Conservation (phyloP, 2,797 vertebrate species). For the Phylloscopus collybita region DNA sequence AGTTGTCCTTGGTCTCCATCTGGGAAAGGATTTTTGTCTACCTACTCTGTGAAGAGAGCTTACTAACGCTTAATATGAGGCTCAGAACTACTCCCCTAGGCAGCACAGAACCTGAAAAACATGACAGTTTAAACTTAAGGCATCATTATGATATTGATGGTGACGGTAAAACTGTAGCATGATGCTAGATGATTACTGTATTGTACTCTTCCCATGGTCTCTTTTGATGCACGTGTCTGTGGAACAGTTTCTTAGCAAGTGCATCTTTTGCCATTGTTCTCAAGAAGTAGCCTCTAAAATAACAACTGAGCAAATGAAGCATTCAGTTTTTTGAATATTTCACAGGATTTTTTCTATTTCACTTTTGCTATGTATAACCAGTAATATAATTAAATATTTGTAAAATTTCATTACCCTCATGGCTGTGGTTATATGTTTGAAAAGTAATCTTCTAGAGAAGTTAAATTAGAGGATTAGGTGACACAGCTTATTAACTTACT, state of each 20-base stretch:
- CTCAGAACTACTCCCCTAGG: too few relatives aligned
- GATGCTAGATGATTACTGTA: background rate
- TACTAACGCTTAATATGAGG: too few relatives aligned
- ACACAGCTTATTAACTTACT: background rate
- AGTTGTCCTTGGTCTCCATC: too few relatives aligned
- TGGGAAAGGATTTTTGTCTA: too few relatives aligned
- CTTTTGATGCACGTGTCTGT: background rate
- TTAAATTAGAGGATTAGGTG: background rate
- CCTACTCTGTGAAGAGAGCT: too few relatives aligned
- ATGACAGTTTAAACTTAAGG: background rate
- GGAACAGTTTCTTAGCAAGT: constrained; percentile 1
- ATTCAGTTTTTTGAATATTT: background rate
- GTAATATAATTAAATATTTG: background rate
- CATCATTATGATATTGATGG: background rate
- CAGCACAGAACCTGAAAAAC: background rate
- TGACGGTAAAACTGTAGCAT: background rate
- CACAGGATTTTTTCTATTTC: background rate
- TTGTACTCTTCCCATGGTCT: background rate
- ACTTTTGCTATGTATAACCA: background rate
- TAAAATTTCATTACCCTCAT: background rate
- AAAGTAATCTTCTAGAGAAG: constrained; percentile 9
- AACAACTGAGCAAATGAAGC: background rate
- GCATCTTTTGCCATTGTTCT: constrained; percentile 32
- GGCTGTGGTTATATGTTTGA: background rate
- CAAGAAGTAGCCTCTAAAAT: constrained; percentile 32